Conservation (phyloP, 37 sponge, comb jelly and placozoan species). For the Aphrocallistes beatrix region DNA sequence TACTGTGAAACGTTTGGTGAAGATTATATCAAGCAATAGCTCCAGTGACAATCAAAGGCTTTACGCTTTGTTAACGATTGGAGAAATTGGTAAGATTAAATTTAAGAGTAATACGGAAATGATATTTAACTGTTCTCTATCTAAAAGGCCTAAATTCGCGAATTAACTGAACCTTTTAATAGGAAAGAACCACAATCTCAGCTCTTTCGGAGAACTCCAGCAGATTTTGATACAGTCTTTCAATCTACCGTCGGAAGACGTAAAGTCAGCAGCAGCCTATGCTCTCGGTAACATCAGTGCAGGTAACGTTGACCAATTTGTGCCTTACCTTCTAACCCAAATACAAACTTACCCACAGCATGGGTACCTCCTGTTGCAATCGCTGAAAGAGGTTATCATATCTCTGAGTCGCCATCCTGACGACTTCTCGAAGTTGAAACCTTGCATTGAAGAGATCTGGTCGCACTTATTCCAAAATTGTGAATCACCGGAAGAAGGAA, state of each 20-base stretch:
- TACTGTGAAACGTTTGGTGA: conserved; percentile 42
- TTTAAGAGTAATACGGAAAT: background rate
- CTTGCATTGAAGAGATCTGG: conserved; percentile 58
- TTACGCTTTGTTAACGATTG: conserved; percentile 69
- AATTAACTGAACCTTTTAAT: background rate
- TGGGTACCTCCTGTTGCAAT: conserved; percentile 91
- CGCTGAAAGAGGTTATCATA: conserved; percentile 86
- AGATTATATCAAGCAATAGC: conserved; percentile 22
- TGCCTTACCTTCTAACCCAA: conserved; percentile 80
- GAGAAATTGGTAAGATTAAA: conserved; percentile 77
- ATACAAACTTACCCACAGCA: conserved; percentile 64
- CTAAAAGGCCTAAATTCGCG: background rate
- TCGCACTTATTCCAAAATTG: conserved; percentile 66
- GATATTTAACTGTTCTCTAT: background rate
- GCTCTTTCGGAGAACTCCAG: conserved; percentile 44
- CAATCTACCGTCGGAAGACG: conserved; percentile 72
- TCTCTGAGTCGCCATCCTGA: conserved; percentile 42
- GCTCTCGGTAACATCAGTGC: conserved; percentile 73
- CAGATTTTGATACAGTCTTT: conserved; percentile 62
- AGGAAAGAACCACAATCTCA: conserved; percentile 35
- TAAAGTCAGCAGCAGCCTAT: conserved; percentile 90
- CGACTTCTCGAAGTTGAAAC: conserved; percentile 36
- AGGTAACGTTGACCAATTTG: conserved; percentile 73
- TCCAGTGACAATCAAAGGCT: conserved; percentile 52
- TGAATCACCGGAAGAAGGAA: conserved; percentile 83